Evolutionary conservation across 2,113 vertebrate species (phyloP).

Genomic region (Phoenicopterus ruber): DNA sequence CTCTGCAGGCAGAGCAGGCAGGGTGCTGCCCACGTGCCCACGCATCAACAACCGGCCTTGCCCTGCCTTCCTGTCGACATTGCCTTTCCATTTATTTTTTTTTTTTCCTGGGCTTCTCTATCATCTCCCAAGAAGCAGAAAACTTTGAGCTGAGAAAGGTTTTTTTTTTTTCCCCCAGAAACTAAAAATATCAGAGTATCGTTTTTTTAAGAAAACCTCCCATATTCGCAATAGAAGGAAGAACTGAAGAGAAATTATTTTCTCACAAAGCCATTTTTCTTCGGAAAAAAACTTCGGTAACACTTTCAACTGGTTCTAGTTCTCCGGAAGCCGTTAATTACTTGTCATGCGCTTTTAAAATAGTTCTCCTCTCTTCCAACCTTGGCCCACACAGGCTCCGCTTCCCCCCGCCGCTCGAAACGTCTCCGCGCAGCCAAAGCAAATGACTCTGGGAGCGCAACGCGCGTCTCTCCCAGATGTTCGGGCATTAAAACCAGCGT

Average conservation of each 20-base stretch:
- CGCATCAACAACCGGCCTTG: accelerated
- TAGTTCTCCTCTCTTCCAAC: background rate
- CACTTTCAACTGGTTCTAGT: background rate
- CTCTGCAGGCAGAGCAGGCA: no score
- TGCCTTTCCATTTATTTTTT: background rate
- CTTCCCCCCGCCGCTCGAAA: background rate
- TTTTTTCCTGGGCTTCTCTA: background rate
- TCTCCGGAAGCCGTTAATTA: constrained; percentile 26
- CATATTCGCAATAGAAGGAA: background rate
- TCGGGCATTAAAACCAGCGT: background rate
- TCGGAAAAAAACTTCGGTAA: background rate
- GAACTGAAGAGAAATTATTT: background rate
- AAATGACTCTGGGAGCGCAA: background rate
- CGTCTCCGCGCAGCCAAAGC: background rate
- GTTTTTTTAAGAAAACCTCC: background rate
- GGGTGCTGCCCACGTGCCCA: background rate
- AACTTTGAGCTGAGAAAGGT: background rate
- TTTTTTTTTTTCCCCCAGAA: background rate
- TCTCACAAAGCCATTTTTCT: background rate
- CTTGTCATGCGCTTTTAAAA: background rate
- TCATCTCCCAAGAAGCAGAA: background rate
- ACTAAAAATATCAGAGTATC: background rate
- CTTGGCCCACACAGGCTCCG: background rate
- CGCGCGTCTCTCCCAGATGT: background rate
- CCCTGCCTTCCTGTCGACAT: background rate